Percentiles rank a stretch among this genome's conserved stretches.
Evolutionary conservation across 2,113 vertebrate species (phyloP).

Genomic region (Cyrtonyx montezumae): DNA sequence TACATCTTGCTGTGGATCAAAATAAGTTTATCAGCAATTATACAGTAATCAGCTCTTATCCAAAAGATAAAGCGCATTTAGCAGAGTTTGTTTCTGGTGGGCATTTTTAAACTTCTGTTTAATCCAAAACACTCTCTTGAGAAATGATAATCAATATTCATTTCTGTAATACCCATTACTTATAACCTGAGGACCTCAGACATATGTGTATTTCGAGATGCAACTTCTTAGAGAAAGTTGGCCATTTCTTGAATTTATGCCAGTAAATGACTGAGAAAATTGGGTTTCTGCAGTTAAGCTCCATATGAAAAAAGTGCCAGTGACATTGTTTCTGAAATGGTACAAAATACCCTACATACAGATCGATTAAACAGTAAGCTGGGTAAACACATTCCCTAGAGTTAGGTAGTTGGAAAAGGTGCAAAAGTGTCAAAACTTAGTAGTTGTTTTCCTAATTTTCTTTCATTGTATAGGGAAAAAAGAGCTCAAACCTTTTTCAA

Average conservation of each 20-base stretch:
- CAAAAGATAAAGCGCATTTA: not conserved
- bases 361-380: not conserved
- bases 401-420: not conserved
- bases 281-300: not conserved
- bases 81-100: not conserved
- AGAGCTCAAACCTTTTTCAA: not conserved
- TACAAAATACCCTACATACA: not conserved
- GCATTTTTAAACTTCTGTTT: not conserved
- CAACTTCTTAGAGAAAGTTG: not conserved
- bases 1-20: not conserved
- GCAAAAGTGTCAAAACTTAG: not conserved
- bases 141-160: not conserved
- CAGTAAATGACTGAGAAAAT: not conserved
- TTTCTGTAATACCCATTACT: not conserved
- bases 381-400: not conserved
- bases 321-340: not conserved
- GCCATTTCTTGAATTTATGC: not conserved
- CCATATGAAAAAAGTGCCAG: not conserved
- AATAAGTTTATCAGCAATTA: slow-evolving; percentile 7
- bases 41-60: not conserved
- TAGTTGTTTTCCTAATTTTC: not conserved
- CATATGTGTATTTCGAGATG: not conserved
- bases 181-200: not conserved
- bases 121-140: not conserved
- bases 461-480: not conserved